A percentile compares a stretch with the other conserved stretches of the same genome.
Evolutionary conservation across 2,797 vertebrate genomes (phyloP).

Genomic region (Ctenosaura bakeri): DNA sequence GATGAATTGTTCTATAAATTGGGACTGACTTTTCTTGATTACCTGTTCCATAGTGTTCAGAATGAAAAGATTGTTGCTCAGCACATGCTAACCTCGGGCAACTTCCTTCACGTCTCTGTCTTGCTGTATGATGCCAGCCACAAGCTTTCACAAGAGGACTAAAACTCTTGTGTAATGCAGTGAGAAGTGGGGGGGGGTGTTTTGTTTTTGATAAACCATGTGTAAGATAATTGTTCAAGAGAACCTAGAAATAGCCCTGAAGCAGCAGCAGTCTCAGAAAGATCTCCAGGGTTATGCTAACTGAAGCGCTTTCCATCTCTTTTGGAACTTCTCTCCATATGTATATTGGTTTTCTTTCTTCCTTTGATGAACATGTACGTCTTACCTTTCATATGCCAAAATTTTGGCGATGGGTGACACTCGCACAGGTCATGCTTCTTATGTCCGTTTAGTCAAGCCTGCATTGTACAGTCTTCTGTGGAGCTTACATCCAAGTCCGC

Average conservation of each 20-base stretch:
- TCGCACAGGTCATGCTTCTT: neutral
- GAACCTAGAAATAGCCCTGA: constrained; percentile 2
- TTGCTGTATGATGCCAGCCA: fast-evolving
- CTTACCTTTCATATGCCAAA: neutral
- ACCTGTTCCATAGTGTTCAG: constrained; percentile 1
- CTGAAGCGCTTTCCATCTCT: constrained; percentile 2
- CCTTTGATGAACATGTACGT: neutral
- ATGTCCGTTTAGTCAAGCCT: neutral
- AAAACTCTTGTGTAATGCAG: neutral
- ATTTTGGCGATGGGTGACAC: constrained; percentile 8
- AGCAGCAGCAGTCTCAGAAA: constrained; percentile 8
- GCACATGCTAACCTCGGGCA: neutral
- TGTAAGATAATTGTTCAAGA: constrained; percentile 8
- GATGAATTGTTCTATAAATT: constrained; percentile 12
- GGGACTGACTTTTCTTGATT: neutral
- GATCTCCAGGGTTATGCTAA: neutral
- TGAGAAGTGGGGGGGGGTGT: fast-evolving
- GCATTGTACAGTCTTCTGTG: neutral
- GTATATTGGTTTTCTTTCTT: neutral
- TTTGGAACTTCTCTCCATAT: constrained; percentile 16
- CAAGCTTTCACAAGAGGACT: fast-evolving
- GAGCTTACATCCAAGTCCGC: neutral
- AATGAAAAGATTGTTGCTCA: neutral
- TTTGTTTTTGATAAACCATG: neutral
- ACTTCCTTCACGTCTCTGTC: neutral